Percentiles rank a stretch among this genome's conserved stretches.
Evolutionary conservation across 2,888 invertebrate species (phyloP).

Genomic region (Perizoma flavofasciatum): DNA sequence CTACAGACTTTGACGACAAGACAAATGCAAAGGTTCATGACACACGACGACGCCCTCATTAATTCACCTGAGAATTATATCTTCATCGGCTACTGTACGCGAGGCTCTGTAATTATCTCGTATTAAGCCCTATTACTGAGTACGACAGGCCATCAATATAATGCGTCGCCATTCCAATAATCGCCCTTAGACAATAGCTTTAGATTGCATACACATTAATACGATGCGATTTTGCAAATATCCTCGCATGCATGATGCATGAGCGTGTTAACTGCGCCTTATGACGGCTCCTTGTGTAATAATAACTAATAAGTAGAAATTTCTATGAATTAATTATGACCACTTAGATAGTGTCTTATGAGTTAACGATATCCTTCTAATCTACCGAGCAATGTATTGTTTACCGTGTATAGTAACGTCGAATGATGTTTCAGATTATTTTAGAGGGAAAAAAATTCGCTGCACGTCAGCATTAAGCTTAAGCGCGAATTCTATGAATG

Average conservation of each 20-base stretch:
- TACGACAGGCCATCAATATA: slow-evolving; percentile 69
- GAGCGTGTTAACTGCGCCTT: slow-evolving; percentile 50
- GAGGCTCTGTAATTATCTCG: slow-evolving; percentile 68
- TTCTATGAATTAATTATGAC: slow-evolving; percentile 53
- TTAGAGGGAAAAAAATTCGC: too few species aligned
- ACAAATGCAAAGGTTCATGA: slow-evolving; percentile 38
- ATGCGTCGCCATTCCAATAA: slow-evolving; percentile 71
- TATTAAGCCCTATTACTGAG: slow-evolving; percentile 71
- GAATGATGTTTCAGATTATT: too few species aligned
- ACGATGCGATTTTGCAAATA: slow-evolving; percentile 59
- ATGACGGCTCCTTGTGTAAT: slow-evolving; percentile 43
- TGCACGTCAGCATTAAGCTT: too few species aligned
- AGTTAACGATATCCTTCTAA: slow-evolving; percentile 15
- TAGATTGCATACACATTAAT: slow-evolving; percentile 53
- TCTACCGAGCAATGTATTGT: too few species aligned
- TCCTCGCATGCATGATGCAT: slow-evolving; percentile 54
- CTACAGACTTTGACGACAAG: not conserved
- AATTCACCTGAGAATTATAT: slow-evolving; percentile 71
- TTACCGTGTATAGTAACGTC: too few species aligned
- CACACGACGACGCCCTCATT: slow-evolving; percentile 53
- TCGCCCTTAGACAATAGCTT: slow-evolving; percentile 66
- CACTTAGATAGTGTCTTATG: slow-evolving; percentile 32
- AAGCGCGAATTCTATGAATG: too few species aligned
- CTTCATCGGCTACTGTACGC: slow-evolving; percentile 66
- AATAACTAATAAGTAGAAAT: slow-evolving; percentile 39